Evolutionary conservation across 2,113 vertebrate genomes (phyloP).

Genomic region (Leuciscus idus): DNA sequence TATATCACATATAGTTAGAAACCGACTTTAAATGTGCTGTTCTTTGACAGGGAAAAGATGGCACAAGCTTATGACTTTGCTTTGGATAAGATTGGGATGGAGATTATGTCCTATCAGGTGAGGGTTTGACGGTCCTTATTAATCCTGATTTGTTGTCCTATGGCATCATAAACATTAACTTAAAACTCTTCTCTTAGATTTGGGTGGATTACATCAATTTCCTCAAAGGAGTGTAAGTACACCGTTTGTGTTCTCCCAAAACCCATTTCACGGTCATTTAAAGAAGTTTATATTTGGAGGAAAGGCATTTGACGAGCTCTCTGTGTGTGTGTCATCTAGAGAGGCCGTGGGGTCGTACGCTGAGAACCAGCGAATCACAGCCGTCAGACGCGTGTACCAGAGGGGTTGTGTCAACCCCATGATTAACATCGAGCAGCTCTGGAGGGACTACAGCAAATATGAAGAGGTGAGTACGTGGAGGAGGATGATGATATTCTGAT

Average conservation of each 20-base stretch:
- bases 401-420: slow-evolving; percentile 98
- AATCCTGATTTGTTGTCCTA: background rate
- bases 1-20: background rate
- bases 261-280: background rate
- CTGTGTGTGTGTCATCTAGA: slow-evolving; percentile 66
- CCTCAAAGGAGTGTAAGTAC: slow-evolving; percentile 98
- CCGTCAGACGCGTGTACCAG: slow-evolving; percentile 96
- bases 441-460: slow-evolving; percentile 99
- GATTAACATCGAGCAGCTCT: slow-evolving; percentile 99
- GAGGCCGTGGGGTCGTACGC: slow-evolving; percentile 98
- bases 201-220: slow-evolving; percentile 99
- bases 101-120: slow-evolving; percentile 99
- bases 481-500: background rate
- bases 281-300: background rate
- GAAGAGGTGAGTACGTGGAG: slow-evolving; percentile 85
- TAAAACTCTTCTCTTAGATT: slow-evolving; percentile 80
- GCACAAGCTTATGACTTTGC: slow-evolving; percentile 99
- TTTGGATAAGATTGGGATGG: slow-evolving; percentile 99
- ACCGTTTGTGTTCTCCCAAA: slow-evolving; percentile 29
- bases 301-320: background rate
- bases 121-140: background rate
- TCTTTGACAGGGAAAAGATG: slow-evolving; percentile 93
- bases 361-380: slow-evolving; percentile 98
- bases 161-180: background rate
- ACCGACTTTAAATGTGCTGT: background rate